Evolutionary conservation across 2,888 invertebrate genomes (phyloP), one percentile per base, ranked within the genome.

Genomic region (Lottia scabra): DNA sequence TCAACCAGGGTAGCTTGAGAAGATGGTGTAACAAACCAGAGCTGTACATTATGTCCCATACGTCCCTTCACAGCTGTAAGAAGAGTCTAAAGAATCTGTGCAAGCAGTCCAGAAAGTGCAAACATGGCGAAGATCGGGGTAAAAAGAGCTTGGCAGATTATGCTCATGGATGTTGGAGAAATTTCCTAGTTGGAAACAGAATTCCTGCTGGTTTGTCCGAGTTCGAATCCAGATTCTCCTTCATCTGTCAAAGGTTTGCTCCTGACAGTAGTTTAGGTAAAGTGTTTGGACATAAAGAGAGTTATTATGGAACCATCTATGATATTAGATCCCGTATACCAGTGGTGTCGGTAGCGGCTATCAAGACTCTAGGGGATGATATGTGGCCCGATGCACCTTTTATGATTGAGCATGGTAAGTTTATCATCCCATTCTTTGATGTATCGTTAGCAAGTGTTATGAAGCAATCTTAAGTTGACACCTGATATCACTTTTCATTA

Each of bases 161-260:
- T 27, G 80, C 81, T n/a, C 81, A 83, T 71, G 80, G 78, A 2
- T 86, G 86, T 70, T 84, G 85, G 84, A 77, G 80, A 68, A 76
- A 80, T 43, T 81, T 83, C 45, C 80, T 84, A 3, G 73, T 83
- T n/a, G 83, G 83, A 23, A 80, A 82, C 10, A 67, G 75, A 66
- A 69, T 83, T 0, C 86, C 86, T 1, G 73, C 74, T 23, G 84
- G 83, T 1, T 74, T 86, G 46, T 82, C 83, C 8, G 76, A 78
- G 43, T 75, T 75, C 16, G 74, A 76, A 30, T 73, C 77, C 12
- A 78, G 79, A 27, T 78, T 79, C n/a, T 83, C 81, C 62, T 80
- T 84, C 69, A 81, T 86, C 12, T 86, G 86, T 70, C 86, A 86
- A 74, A 73, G 79, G 10, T 83, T 83, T 64, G 79, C 81, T 23